Base-by-base conservation (phyloP, 2,888 invertebrate genomes). In the Sinohyriopsis cumingii region DNA sequence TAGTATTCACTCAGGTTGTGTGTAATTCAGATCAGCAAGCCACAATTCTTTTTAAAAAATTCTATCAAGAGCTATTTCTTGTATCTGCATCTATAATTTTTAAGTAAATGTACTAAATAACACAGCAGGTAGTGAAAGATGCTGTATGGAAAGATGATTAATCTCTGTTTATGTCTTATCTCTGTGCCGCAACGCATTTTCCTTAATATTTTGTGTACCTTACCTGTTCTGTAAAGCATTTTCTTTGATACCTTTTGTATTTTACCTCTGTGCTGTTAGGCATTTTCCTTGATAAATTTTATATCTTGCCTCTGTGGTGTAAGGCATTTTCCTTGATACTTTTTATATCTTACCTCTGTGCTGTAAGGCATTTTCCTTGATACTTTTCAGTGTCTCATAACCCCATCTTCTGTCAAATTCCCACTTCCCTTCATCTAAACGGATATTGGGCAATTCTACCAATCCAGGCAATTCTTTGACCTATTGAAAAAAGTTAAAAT, bases 361-460 rank as follows among this genome's bases (percentile, higher is more conserved):
- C 28, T 81, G 81, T 19, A 75, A 64, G 4, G 81, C 77, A 70
- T 87, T 84, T 68, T 88, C 87, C 68, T 82, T 83, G 67, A 88
- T 88, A 63, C 75, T 82, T 54, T 84, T 83, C 45, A 86, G 92
- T 90, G 93, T 91, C 68, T 87, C 88, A 85, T 93, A 93, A 28
- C 93, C 92, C 94, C 94, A 90, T 87, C 93, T 89, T 89, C 93
- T 87, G 82, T 93, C 89, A 90, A 93, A 92, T 73, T 92, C 92
- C 72, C 92, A 92, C 61, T 93, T 92, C 1, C 94, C 94, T 33
- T 93, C 93, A 88, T 94, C 94, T 77, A 95, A 90, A 67, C 94
- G 92, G 63, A 94, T 59, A 19, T 75, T 69, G 6, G 71, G 69
- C 18, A 81, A 63, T 22, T 63, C 65, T 5, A 72, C 68, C 28